Evolutionary conservation across 2,797 vertebrate genomes (phyloP).

Genomic region (Cyprinodon diabolis): DNA sequence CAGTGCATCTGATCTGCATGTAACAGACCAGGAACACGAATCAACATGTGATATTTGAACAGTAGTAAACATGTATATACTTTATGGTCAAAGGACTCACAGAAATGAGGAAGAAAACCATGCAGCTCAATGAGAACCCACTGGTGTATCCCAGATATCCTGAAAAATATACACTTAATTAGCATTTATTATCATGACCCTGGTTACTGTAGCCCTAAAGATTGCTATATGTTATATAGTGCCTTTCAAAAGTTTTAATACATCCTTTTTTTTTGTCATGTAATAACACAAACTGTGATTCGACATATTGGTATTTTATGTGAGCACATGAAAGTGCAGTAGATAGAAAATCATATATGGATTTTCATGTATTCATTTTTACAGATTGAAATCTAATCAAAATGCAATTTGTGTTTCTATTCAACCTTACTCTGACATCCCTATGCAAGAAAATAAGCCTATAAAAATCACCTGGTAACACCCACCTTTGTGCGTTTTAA

Average conservation of each 20-base stretch:
- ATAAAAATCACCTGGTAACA: too few species aligned
- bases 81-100: slow-evolving; percentile 77
- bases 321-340: background rate
- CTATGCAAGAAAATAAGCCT: too few species aligned
- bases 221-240: background rate
- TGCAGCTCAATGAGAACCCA: slow-evolving; percentile 98
- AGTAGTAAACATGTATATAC: background rate
- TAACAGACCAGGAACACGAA: slow-evolving; percentile 17
- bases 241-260: background rate
- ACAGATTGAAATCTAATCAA: too few species aligned
- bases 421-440: too few species aligned
- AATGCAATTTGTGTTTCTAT: too few species aligned
- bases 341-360: background rate
- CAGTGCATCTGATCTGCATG: slow-evolving; percentile 17
- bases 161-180: slow-evolving; percentile 69
- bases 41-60: background rate
- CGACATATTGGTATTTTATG: background rate
- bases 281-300: background rate
- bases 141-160: slow-evolving; percentile 97
- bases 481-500: too few species aligned
- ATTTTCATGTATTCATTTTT: background rate
- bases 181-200: slow-evolving; percentile 11
- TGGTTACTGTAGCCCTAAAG: background rate
- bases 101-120: slow-evolving; percentile 95
- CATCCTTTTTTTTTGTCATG: background rate